A percentile compares a stretch with the other conserved stretches of the same genome.
These are phyloP conservation scores for Dioctria linearis DNA, from an alignment of 2,888 invertebrate species.

Conservation along the genomic window DNA sequence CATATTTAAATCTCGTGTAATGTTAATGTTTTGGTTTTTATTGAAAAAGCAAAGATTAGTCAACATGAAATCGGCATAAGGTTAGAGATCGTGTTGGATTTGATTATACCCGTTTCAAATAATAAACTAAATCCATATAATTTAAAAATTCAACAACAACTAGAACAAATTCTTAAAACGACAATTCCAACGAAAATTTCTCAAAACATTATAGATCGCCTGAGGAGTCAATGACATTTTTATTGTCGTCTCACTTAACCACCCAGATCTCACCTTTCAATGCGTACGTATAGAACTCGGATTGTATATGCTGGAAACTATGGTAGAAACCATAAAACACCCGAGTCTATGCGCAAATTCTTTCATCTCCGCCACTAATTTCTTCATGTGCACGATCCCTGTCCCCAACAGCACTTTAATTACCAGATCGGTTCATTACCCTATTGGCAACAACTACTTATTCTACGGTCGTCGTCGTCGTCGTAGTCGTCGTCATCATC, in stretches of 20 bases:
- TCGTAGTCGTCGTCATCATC: too few species aligned
- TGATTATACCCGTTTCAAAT: too few species aligned
- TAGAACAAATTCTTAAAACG: background rate
- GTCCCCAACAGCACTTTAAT: conserved; percentile 47
- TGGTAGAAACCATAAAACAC: conserved; percentile 46
- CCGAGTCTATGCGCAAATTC: conserved; percentile 24
- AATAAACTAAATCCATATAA: too few species aligned
- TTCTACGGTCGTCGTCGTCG: background rate
- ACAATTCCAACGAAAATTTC: background rate
- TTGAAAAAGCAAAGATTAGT: too few species aligned
- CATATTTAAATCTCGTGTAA: too few species aligned
- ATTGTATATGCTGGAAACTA: conserved; percentile 11
- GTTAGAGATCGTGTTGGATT: too few species aligned
- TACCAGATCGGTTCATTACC: conserved; percentile 53
- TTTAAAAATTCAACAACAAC: too few species aligned
- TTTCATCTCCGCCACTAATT: conserved; percentile 39
- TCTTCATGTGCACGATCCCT: conserved; percentile 46
- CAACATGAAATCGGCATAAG: too few species aligned
- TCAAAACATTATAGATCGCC: background rate
- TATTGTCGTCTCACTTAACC: conserved; percentile 35
- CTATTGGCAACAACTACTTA: conserved; percentile 28
- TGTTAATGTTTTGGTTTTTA: too few species aligned
- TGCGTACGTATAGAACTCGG: background rate
- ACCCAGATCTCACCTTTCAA: conserved; percentile 40
- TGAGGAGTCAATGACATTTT: conserved; percentile 19